phyloP scores from a whole-genome alignment of 2,113 vertebrate species.

The Zootoca vivipara region DNA sequence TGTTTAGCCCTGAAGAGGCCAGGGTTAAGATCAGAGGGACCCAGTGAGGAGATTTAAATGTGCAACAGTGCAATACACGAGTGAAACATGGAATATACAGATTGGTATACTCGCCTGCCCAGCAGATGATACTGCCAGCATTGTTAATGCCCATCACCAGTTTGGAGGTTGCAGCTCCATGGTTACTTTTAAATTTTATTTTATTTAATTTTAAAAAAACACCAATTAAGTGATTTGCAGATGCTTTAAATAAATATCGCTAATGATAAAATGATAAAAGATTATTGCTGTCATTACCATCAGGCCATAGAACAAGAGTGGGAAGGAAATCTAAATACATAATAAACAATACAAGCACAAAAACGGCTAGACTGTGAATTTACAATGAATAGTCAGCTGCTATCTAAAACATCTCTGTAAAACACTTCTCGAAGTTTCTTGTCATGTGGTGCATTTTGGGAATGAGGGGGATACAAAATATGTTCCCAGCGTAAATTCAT shows the following conservation, averaged over 20 bases:
- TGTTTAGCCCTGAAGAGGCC: neutral
- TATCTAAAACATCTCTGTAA: neutral
- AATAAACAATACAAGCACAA: neutral
- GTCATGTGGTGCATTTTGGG: neutral
- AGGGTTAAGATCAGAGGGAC: neutral
- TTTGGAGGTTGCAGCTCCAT: neutral
- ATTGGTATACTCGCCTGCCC: neutral
- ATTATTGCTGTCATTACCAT: neutral
- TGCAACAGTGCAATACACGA: neutral
- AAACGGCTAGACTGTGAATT: neutral
- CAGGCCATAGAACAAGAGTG: neutral
- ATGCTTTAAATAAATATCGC: no score
- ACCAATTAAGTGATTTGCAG: no score
- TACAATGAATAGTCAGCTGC: neutral
- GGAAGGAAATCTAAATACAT: neutral
- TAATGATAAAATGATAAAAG: neutral
- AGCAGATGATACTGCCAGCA: neutral
- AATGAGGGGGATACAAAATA: neutral
- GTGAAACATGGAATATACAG: neutral
- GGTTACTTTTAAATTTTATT: no score
- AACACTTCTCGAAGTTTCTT: neutral
- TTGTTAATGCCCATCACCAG: neutral
- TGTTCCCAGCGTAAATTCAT: neutral
- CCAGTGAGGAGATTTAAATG: neutral
- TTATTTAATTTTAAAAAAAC: no score